Conservation (phyloP, 1,140 invertebrate species). For the Musca vetustissima region DNA sequence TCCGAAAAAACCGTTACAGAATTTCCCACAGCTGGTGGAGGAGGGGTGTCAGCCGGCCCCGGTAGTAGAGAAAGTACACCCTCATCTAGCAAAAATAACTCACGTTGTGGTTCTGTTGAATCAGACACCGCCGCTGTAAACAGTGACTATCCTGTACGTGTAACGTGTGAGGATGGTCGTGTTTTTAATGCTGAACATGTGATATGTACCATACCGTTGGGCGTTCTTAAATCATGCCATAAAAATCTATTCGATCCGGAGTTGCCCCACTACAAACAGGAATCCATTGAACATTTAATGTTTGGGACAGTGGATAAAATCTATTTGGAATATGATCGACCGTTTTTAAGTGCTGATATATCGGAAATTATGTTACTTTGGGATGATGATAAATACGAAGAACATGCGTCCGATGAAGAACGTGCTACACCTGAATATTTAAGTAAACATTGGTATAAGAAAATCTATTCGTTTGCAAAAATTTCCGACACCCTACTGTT, state of each 20-base stretch:
- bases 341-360: conserved; percentile 83
- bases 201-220: conserved; percentile 88
- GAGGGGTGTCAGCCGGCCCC: background rate
- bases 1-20: conserved; percentile 75
- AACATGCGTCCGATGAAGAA: conserved; percentile 39
- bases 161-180: conserved; percentile 74
- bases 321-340: conserved; percentile 86
- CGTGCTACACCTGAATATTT: conserved; percentile 60
- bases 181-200: conserved; percentile 81
- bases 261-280: conserved; percentile 80
- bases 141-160: conserved; percentile 59
- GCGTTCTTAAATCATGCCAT: conserved; percentile 82
- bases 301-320: conserved; percentile 95
- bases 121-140: conserved; percentile 37
- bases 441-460: conserved; percentile 79
- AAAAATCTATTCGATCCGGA: conserved; percentile 78
- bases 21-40: conserved; percentile 50
- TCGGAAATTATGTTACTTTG: conserved; percentile 86
- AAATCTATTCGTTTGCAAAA: conserved; percentile 93
- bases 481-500: conserved; percentile 77
- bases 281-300: conserved; percentile 80
- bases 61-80: conserved; percentile 30
- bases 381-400: conserved; percentile 63
- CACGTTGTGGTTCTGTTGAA: conserved; percentile 43
- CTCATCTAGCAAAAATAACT: conserved; percentile 27